A percentile compares a stretch with the other conserved stretches of the same genome.
phyloP scores from a whole-genome alignment of 2,113 vertebrate genomes.

The Oryzias woworae region DNA sequence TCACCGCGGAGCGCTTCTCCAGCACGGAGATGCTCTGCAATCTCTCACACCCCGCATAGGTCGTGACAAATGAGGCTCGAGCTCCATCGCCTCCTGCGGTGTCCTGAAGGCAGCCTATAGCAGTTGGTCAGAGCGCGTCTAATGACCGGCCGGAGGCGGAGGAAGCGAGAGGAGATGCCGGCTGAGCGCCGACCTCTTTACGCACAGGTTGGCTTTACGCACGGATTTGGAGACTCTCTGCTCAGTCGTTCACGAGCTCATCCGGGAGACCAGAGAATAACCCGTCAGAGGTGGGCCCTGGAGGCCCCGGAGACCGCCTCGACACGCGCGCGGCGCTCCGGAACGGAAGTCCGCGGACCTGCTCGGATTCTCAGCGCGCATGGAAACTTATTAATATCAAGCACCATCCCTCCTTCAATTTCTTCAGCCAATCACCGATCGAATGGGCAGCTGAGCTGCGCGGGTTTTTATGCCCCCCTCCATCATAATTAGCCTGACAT shows the following conservation, averaged over 20 bases:
- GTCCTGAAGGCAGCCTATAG: conserved; percentile 74
- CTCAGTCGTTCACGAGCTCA: background rate
- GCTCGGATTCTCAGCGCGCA: conserved; percentile 76
- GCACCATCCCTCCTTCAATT: conserved; percentile 88
- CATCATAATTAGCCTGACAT: conserved; percentile 90
- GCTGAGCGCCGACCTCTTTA: conserved; percentile 30
- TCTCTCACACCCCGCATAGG: conserved; percentile 46
- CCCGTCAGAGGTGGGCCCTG: background rate
- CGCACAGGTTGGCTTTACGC: conserved; percentile 19
- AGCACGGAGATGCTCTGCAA: conserved; percentile 28
- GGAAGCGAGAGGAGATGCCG: conserved; percentile 39
- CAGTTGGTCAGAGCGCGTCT: conserved; percentile 54
- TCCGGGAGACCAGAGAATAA: conserved; percentile 13
- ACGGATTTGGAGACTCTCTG: background rate
- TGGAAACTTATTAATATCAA: conserved; percentile 82
- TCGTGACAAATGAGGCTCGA: conserved; percentile 46
- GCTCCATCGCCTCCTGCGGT: conserved; percentile 66
- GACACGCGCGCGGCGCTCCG: conserved; percentile 4
- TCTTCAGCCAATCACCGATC: conserved; percentile 79
- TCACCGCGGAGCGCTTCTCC: conserved; percentile 5
- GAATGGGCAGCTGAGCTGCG: conserved; percentile 79
- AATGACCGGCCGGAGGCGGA: conserved; percentile 66
- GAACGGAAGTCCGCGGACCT: conserved; percentile 67
- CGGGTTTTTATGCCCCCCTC: conserved; percentile 90
- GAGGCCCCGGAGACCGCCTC: conserved; percentile 5